phyloP scores from a whole-genome alignment of 2,113 vertebrate genomes.

The Paraplagusia blochii region DNA sequence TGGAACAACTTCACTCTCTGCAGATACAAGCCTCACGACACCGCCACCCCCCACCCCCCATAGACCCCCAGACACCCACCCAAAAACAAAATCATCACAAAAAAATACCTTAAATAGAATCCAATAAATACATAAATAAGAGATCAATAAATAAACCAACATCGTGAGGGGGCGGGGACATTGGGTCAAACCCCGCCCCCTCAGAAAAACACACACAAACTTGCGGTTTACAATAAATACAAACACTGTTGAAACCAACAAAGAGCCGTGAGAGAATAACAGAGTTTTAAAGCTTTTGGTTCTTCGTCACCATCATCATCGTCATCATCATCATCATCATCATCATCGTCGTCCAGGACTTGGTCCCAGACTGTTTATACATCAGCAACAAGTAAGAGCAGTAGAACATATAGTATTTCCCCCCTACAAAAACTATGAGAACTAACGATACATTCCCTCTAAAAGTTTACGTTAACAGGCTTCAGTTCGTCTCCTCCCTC shows the following conservation, averaged over 20 bases:
- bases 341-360: conserved; percentile 28
- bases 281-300: conserved; percentile 84
- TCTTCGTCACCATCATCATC: conserved; percentile 34
- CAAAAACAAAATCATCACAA: conserved; percentile 66
- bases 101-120: conserved; percentile 69
- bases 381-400: conserved; percentile 68
- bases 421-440: conserved; percentile 73
- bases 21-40: conserved; percentile 55
- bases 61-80: too few species aligned
- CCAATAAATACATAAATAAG: conserved; percentile 77
- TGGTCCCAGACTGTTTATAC: conserved; percentile 66
- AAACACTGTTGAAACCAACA: conserved; percentile 60
- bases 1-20: conserved; percentile 39
- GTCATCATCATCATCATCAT: conserved; percentile 33
- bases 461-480: conserved; percentile 59
- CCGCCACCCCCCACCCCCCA: conserved; percentile 21
- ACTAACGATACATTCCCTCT: conserved; percentile 76
- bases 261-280: conserved; percentile 74
- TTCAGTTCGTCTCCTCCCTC: conserved; percentile 34
- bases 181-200: conserved; percentile 51
- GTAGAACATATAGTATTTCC: conserved; percentile 66
- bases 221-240: conserved; percentile 73
- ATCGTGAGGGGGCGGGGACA: conserved; percentile 53
- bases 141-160: conserved; percentile 66
- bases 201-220: conserved; percentile 50